phyloP scores from a whole-genome alignment of 2,888 invertebrate species.

The Crepidodera aurea region DNA sequence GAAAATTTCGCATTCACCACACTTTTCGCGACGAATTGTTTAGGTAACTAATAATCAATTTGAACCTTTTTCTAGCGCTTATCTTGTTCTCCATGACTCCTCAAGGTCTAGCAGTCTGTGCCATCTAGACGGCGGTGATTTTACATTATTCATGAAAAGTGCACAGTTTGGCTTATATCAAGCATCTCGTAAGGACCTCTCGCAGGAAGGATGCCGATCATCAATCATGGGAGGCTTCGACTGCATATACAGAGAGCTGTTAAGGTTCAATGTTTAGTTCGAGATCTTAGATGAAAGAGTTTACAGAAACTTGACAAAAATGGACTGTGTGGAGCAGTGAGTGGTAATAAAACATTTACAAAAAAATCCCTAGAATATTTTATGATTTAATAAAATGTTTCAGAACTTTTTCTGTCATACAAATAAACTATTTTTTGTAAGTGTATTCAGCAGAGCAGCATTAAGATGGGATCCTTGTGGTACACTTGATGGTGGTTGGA shows the following conservation, averaged over 20 bases:
- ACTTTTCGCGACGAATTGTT: constrained; percentile 48
- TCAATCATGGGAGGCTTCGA: constrained; percentile 41
- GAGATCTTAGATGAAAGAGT: too few relatives aligned
- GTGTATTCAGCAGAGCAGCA: too few relatives aligned
- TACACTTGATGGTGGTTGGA: too few relatives aligned
- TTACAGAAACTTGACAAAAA: not conserved
- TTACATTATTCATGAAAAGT: constrained; percentile 63
- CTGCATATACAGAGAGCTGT: constrained; percentile 10
- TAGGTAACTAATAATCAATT: constrained; percentile 61
- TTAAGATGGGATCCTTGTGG: too few relatives aligned
- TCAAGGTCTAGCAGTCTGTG: constrained; percentile 53
- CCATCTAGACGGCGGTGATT: constrained; percentile 46
- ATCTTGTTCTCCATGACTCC: constrained; percentile 43
- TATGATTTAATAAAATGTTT: too few relatives aligned
- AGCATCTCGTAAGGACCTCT: constrained; percentile 52
- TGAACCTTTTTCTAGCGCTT: constrained; percentile 56
- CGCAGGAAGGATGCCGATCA: constrained; percentile 44
- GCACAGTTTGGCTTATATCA: constrained; percentile 52
- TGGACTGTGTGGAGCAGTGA: too few relatives aligned
- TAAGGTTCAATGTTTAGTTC: not conserved
- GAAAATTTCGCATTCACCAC: constrained; percentile 40
- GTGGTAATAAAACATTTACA: too few relatives aligned
- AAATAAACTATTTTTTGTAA: too few relatives aligned
- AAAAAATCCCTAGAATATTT: too few relatives aligned
- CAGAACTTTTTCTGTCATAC: too few relatives aligned